These are phyloP conservation scores for Daboia siamensis DNA, from an alignment of 2,113 vertebrate genomes.

Conservation along the genomic window DNA sequence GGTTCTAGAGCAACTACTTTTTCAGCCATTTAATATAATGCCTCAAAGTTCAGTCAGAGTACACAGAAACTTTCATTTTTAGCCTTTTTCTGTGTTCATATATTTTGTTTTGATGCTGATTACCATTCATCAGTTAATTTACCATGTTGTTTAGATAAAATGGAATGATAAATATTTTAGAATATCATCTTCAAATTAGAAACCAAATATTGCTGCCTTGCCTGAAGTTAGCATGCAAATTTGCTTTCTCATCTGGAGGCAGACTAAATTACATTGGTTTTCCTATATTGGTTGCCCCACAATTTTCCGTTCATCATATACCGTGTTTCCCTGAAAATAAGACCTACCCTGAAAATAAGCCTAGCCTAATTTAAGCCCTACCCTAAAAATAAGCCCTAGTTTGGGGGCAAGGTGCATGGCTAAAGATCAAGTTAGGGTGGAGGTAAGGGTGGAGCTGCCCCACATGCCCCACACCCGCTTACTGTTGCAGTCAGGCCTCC, in stretches of 20 bases:
- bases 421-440: too few relatives aligned
- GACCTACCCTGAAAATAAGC: too few relatives aligned
- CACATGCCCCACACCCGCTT: too few relatives aligned
- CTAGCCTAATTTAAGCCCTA: too few relatives aligned
- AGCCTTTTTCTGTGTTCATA: constrained; percentile 19
- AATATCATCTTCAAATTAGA: background rate
- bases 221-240: background rate
- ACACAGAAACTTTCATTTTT: background rate
- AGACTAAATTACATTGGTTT: background rate
- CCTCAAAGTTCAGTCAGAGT: background rate
- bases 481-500: too few relatives aligned
- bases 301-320: background rate
- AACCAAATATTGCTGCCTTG: background rate
- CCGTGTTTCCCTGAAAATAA: too few relatives aligned
- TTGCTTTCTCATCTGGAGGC: background rate
- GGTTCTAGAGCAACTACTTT: background rate
- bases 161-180: constrained; percentile 35
- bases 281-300: background rate
- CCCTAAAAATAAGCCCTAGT: too few relatives aligned
- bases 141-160: constrained; percentile 53
- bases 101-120: constrained; percentile 43
- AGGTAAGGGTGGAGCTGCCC: too few relatives aligned
- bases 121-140: constrained; percentile 62
- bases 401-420: fast-evolving
- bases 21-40: background rate